A percentile compares a stretch with the other conserved stretches of the same genome.
These are phyloP conservation scores for Tiaroga cobitis DNA, from an alignment of 2,797 vertebrate genomes.

Conservation along the genomic window DNA sequence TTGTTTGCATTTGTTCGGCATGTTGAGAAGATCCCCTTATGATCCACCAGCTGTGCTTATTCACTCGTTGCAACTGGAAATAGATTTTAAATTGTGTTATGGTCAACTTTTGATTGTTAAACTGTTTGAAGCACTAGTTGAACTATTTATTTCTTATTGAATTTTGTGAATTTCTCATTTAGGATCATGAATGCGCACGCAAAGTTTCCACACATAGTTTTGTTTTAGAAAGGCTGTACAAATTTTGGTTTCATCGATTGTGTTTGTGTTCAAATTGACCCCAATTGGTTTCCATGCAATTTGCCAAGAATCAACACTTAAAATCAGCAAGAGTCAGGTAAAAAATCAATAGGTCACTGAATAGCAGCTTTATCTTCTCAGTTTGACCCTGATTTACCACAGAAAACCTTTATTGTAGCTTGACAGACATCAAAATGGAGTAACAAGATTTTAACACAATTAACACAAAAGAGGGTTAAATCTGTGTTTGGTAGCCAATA, in stretches of 20 bases:
- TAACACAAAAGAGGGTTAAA: not conserved
- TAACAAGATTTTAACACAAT: not conserved
- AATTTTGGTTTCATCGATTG: not conserved
- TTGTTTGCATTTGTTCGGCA: not conserved
- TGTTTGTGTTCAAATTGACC: not conserved
- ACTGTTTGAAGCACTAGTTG: not conserved
- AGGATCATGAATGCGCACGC: not conserved
- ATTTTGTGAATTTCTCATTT: not conserved
- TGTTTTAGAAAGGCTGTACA: not conserved
- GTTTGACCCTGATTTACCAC: too few species aligned
- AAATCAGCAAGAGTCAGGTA: not conserved
- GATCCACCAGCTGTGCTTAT: conserved; percentile 33
- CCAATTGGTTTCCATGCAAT: not conserved
- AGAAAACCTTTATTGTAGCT: not conserved
- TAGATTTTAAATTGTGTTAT: not conserved
- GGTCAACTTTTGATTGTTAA: not conserved
- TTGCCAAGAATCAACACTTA: not conserved
- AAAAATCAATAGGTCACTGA: too few species aligned
- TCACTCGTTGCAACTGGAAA: conserved; percentile 5
- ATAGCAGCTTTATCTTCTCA: too few species aligned
- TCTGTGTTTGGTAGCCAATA: not conserved
- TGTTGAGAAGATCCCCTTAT: not conserved
- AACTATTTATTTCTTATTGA: not conserved
- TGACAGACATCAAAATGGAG: not conserved
- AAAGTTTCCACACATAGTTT: not conserved